phyloP scores from a whole-genome alignment of 2,797 vertebrate genomes.

The Sebastes diaconus region DNA sequence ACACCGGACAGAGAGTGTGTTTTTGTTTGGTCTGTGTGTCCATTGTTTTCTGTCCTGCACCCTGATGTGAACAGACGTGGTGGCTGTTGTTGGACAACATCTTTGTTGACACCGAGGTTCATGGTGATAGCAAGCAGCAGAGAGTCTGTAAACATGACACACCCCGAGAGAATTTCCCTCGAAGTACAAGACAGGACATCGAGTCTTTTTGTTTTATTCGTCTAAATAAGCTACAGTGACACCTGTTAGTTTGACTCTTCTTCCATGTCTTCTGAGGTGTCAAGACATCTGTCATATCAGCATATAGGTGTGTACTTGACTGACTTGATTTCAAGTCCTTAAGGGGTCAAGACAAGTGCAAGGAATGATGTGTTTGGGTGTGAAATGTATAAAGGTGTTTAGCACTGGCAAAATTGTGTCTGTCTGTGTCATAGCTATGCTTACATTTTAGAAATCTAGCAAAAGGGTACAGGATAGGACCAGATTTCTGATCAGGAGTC shows the following conservation, averaged over 20 bases:
- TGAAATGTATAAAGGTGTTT: not conserved
- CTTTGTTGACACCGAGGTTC: constrained; percentile 53
- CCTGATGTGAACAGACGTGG: constrained; percentile 4
- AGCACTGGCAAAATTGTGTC: not conserved
- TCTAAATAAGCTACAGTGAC: not conserved
- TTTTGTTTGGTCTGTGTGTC: constrained; percentile 54
- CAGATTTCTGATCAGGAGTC: not conserved
- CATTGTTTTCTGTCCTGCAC: constrained; percentile 56
- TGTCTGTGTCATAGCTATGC: not conserved
- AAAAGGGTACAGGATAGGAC: not conserved
- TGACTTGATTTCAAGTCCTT: not conserved
- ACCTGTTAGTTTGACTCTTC: constrained; percentile 33
- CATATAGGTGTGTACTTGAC: not conserved
- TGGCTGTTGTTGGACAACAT: constrained; percentile 28
- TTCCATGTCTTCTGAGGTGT: not conserved
- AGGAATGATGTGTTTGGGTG: not conserved
- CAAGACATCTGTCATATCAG: not conserved
- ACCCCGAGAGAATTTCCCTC: constrained; percentile 2
- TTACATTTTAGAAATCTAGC: not conserved
- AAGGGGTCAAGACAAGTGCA: not conserved
- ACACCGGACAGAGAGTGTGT: constrained; percentile 27
- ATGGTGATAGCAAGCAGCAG: constrained; percentile 5
- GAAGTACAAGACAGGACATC: not conserved
- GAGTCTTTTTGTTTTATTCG: not conserved
- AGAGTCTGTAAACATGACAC: constrained; percentile 41